Conservation (phyloP, 1,140 invertebrate species). For the Asbolus verrucosus region DNA sequence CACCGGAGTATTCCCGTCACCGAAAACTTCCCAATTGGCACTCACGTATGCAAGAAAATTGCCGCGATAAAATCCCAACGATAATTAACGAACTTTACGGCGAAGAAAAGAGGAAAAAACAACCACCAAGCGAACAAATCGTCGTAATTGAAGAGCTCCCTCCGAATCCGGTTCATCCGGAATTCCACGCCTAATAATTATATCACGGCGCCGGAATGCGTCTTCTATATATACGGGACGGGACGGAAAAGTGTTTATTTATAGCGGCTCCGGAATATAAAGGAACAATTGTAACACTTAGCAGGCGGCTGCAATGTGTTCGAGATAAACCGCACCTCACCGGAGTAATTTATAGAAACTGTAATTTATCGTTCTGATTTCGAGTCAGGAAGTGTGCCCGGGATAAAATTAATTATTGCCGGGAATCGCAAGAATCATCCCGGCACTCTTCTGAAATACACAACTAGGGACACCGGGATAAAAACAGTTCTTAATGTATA, state of each 20-base stretch:
- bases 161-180: background rate
- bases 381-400: slow-evolving; percentile 47
- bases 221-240: slow-evolving; percentile 4
- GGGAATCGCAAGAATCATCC: slow-evolving; percentile 39
- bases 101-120: background rate
- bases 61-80: background rate
- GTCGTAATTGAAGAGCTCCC: too few relatives aligned
- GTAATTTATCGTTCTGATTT: slow-evolving; percentile 50
- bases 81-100: slow-evolving; percentile 10
- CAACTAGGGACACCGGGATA: too few relatives aligned
- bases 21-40: slow-evolving; percentile 42
- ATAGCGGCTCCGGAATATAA: slow-evolving; percentile 47
- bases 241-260: slow-evolving; percentile 50
- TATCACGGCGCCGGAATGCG: slow-evolving; percentile 8
- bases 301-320: slow-evolving; percentile 47
- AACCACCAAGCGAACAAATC: too few relatives aligned
- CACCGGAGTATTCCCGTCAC: slow-evolving; percentile 45
- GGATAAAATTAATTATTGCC: slow-evolving; percentile 52
- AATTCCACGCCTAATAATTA: slow-evolving; percentile 1
- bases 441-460: slow-evolving; percentile 23
- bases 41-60: slow-evolving; percentile 42
- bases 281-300: slow-evolving; percentile 53
- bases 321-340: slow-evolving; percentile 50
- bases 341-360: slow-evolving; percentile 50
- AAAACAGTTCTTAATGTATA: too few relatives aligned